Evolutionary conservation across 2,113 vertebrate genomes (phyloP).

Genomic region (Amazona vittata): DNA sequence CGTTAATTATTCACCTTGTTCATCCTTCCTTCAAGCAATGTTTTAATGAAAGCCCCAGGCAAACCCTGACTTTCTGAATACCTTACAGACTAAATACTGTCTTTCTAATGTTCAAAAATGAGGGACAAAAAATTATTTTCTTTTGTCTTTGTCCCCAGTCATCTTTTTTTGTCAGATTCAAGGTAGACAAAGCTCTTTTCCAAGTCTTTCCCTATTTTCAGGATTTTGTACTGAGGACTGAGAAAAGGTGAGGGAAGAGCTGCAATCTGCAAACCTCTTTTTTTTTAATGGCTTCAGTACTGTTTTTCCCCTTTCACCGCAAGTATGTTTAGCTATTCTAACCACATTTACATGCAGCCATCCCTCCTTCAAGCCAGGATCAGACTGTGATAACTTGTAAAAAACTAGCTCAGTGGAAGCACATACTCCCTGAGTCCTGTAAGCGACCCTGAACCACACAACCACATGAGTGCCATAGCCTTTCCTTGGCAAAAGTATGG

Average conservation of each 20-base stretch:
- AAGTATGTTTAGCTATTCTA: neutral
- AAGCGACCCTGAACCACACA: neutral
- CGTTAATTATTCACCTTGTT: conserved; percentile 7
- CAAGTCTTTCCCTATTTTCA: neutral
- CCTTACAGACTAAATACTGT: neutral
- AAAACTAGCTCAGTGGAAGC: neutral
- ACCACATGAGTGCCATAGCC: neutral
- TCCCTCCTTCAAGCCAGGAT: neutral
- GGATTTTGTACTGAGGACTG: neutral
- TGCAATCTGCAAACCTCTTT: neutral
- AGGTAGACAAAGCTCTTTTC: neutral
- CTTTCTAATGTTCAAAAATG: neutral
- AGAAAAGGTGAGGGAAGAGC: neutral
- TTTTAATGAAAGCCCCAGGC: conserved; percentile 37
- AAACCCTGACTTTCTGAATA: conserved; percentile 5
- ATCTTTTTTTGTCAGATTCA: neutral
- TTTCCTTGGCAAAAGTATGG: neutral
- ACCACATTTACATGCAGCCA: neutral
- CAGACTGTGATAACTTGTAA: neutral
- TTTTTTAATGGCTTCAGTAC: neutral
- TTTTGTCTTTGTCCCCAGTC: neutral
- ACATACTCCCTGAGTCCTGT: neutral
- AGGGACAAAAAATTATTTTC: neutral
- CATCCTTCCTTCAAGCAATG: conserved; percentile 27
- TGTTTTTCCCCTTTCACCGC: neutral